phyloP scores from a whole-genome alignment of 1,140 invertebrate species.

The Drosophila nigromelanica region DNA sequence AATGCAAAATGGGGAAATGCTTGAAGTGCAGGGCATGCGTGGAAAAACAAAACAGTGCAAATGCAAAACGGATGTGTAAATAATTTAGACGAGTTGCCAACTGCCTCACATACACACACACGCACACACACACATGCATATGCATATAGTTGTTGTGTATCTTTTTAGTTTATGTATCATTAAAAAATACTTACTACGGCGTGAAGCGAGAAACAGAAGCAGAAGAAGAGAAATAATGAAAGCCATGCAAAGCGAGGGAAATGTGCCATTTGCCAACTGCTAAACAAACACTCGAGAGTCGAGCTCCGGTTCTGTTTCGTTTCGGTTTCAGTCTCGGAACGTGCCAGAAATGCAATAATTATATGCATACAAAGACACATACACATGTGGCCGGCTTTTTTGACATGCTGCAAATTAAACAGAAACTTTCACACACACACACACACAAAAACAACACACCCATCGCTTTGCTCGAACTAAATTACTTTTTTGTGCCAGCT shows the following conservation, averaged over 20 bases:
- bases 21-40: slow-evolving; percentile 72
- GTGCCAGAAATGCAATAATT: slow-evolving; percentile 81
- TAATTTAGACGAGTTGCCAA: slow-evolving; percentile 79
- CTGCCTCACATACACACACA: slow-evolving; percentile 31
- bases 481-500: slow-evolving; percentile 73
- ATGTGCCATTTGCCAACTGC: slow-evolving; percentile 78
- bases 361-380: slow-evolving; percentile 71
- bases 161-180: slow-evolving; percentile 82
- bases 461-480: slow-evolving; percentile 53
- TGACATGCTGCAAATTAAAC: slow-evolving; percentile 82
- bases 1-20: slow-evolving; percentile 66
- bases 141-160: slow-evolving; percentile 59
- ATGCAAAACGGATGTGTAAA: slow-evolving; percentile 82
- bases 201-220: neutral
- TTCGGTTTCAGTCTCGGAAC: slow-evolving; percentile 55
- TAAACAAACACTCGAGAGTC: slow-evolving; percentile 59
- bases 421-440: slow-evolving; percentile 40
- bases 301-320: slow-evolving; percentile 25
- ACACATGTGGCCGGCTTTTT: slow-evolving; percentile 53
- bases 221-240: slow-evolving; percentile 43
- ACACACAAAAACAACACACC: slow-evolving; percentile 16
- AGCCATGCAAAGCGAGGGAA: slow-evolving; percentile 54
- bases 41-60: slow-evolving; percentile 66
- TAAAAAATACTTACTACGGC: slow-evolving; percentile 76
- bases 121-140: slow-evolving; percentile 8